phyloP scores from a whole-genome alignment of 2,113 vertebrate species.

The Phycodurus eques region DNA sequence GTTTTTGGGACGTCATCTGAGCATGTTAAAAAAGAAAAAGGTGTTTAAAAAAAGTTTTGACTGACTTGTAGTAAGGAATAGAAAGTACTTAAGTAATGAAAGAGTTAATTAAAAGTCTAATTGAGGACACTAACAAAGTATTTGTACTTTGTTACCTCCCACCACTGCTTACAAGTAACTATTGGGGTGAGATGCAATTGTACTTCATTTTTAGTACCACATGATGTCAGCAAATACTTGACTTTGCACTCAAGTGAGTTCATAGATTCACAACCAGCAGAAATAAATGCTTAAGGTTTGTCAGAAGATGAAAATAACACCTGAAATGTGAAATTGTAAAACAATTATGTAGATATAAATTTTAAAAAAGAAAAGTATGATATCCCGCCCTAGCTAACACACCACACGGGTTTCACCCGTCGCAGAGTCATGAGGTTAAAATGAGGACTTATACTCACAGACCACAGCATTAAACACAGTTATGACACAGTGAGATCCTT shows the following conservation, averaged over 20 bases:
- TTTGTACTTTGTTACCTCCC: not conserved
- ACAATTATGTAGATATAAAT: not conserved
- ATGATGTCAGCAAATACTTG: conserved; percentile 38
- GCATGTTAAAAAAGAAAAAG: no score
- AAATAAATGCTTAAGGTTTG: not conserved
- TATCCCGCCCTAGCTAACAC: not conserved
- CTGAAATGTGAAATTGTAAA: not conserved
- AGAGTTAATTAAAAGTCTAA: no score
- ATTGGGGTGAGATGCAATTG: not conserved
- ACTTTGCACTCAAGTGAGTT: not conserved
- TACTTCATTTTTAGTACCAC: conserved; percentile 9
- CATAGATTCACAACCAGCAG: not conserved
- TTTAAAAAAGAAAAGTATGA: no score
- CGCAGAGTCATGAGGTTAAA: not conserved
- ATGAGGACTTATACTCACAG: not conserved
- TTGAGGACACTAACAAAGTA: not conserved
- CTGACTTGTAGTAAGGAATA: no score
- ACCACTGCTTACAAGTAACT: not conserved
- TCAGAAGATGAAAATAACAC: not conserved
- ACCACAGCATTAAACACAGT: not conserved
- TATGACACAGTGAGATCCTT: no score
- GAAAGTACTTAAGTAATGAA: no score
- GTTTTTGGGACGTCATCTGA: no score
- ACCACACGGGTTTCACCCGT: not conserved
- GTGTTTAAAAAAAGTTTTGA: no score